These are phyloP conservation scores for Macaca mulatta DNA, from an alignment of 2,113 vertebrate species.

Conservation along the genomic window DNA sequence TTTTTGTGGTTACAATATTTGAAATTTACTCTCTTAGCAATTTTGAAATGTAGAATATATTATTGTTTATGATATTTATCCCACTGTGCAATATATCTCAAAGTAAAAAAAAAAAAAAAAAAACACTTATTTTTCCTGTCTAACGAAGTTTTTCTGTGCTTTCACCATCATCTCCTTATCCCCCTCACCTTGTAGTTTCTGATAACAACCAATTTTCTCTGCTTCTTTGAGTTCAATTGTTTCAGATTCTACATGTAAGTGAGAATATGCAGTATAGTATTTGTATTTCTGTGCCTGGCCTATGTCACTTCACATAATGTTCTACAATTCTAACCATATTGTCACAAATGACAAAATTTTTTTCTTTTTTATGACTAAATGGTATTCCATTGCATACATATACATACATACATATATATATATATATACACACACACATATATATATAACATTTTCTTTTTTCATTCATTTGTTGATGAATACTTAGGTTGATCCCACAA, in stretches of 20 bases:
- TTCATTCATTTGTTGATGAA: background rate
- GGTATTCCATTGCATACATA: background rate
- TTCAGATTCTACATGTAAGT: background rate
- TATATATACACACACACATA: rapidly evolving
- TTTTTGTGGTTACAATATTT: background rate
- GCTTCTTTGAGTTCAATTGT: background rate
- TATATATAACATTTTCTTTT: background rate
- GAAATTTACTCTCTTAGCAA: background rate
- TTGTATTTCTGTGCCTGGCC: background rate
- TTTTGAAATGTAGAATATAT: background rate
- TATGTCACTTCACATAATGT: background rate
- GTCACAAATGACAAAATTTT: background rate
- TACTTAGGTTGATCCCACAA: background rate
- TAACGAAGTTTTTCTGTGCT: background rate
- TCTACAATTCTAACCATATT: background rate
- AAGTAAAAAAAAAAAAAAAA: background rate
- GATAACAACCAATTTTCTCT: too few relatives aligned
- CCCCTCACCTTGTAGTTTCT: background rate
- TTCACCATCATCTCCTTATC: background rate
- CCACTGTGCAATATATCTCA: background rate
- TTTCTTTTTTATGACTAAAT: background rate
- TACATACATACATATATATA: background rate
- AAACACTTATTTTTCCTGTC: background rate
- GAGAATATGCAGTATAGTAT: background rate
- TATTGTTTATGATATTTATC: background rate